Base-by-base conservation (phyloP, 1,140 invertebrate species). In the Drosophila elegans region DNA sequence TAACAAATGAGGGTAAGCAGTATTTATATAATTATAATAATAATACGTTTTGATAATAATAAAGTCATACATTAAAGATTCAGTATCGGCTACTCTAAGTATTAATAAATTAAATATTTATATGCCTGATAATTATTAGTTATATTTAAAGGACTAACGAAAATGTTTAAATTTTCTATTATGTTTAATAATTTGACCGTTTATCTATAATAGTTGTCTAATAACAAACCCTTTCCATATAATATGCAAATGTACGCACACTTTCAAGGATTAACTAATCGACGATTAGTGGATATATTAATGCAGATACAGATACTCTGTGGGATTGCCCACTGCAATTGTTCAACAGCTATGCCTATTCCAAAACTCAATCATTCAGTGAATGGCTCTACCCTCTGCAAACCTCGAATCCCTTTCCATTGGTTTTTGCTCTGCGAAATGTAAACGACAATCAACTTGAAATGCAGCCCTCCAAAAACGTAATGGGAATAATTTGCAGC, bases 401-500 rank as follows among this genome's bases (percentile, higher is more conserved):
- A 6, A 11, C 32, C 32, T n/a, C n/a, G 0, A 12, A 5, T 7
- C 7, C 32, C 38, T n/a, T 34, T 13, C 16, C 44, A 12, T 21
- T 36, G 36, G 34, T 21, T 44, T 59, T 32, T 39, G 38, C 62
- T 61, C 56, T 74, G 59, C 74, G 84, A 79, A 83, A 83, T 88
- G 84, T 84, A 90, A 89, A 90, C 84, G 84, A 89, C 84, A 89
- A 89, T 89, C 84, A 90, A 89, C 66, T 89, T 89, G 77, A 83
- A 89, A 89, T 68, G 80, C 77, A 74, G 80, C 66, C 60, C 71
- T 78, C 76, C 84, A 80, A 88, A 89, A 90, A 78, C 84, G 85
- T 89, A 89, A 89, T 89, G 77, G 84, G 85, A 89, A 89, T 89
- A 89, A 89, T 89, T 89, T 89, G 84, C 84, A 89, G 84, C 84